These are phyloP conservation scores for Fistularia commersonii DNA, from an alignment of 2,797 vertebrate genomes.

Conservation along the genomic window DNA sequence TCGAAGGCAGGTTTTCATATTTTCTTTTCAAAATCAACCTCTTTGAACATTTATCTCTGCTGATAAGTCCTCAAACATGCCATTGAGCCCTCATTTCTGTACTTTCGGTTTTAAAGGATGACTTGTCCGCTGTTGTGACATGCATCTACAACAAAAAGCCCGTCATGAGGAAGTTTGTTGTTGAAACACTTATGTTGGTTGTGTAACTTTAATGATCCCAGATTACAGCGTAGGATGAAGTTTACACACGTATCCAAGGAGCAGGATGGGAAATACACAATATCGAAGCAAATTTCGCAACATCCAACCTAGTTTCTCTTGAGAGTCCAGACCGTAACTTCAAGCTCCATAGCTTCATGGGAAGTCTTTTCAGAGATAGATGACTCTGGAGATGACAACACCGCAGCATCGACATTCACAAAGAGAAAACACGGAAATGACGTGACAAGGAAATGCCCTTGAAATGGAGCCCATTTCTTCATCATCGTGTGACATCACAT, in stretches of 20 bases:
- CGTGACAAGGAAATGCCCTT: too few species aligned
- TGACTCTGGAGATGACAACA: too few species aligned
- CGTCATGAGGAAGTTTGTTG: conserved; percentile 37
- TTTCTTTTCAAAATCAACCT: too few species aligned
- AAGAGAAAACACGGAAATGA: too few species aligned
- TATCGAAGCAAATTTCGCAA: conserved; percentile 21
- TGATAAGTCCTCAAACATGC: background rate
- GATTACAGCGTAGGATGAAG: conserved; percentile 33
- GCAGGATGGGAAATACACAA: conserved; percentile 23
- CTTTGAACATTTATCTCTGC: too few species aligned
- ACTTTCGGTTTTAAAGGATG: conserved; percentile 3
- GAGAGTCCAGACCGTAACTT: background rate
- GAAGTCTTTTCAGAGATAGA: too few species aligned
- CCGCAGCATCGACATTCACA: too few species aligned
- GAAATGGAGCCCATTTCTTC: too few species aligned
- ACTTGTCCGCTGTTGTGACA: conserved; percentile 3
- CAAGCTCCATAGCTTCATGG: background rate
- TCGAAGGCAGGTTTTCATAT: too few species aligned
- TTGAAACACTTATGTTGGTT: conserved; percentile 24
- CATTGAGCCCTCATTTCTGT: background rate
- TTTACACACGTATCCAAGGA: conserved; percentile 33
- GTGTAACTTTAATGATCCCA: conserved; percentile 39
- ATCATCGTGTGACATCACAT: too few species aligned
- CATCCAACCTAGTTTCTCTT: conserved; percentile 11
- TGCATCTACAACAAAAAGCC: background rate